Percentiles rank a stretch among this genome's conserved stretches.
These are phyloP conservation scores for Garra rufa DNA, from an alignment of 2,113 vertebrate species.

Conservation along the genomic window DNA sequence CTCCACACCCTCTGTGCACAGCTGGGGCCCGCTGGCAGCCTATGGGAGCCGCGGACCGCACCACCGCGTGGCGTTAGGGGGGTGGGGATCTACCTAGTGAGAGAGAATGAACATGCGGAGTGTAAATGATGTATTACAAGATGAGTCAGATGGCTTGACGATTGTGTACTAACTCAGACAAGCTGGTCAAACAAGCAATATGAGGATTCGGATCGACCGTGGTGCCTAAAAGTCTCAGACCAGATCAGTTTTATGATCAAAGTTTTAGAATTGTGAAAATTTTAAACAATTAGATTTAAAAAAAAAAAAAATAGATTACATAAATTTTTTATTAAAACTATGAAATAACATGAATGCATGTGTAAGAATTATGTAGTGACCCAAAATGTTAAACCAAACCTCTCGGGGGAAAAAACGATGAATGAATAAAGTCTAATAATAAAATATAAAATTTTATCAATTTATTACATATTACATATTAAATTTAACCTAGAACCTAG, in stretches of 20 bases:
- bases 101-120: slow-evolving; percentile 34
- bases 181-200: slow-evolving; percentile 8
- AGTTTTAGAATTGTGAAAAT: background rate
- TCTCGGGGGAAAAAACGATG: too few species aligned
- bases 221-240: background rate
- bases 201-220: background rate
- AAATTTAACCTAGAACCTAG: too few species aligned
- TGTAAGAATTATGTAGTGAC: background rate
- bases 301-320: too few species aligned
- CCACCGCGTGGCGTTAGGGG: slow-evolving; percentile 35
- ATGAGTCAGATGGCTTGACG: slow-evolving; percentile 42
- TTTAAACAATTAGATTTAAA: background rate
- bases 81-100: background rate
- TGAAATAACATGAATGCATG: background rate
- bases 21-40: slow-evolving; percentile 66
- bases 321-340: too few species aligned
- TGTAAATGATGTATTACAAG: slow-evolving; percentile 44
- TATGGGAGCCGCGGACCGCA: slow-evolving; percentile 47
- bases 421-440: background rate
- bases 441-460: background rate
- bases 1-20: slow-evolving; percentile 66
- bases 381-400: background rate
- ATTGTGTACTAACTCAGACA: slow-evolving; percentile 34
- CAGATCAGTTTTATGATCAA: too few species aligned
- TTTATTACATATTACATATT: too few species aligned